Conservation (phyloP, 2,113 vertebrate genomes). For the Blennius ocellaris region DNA sequence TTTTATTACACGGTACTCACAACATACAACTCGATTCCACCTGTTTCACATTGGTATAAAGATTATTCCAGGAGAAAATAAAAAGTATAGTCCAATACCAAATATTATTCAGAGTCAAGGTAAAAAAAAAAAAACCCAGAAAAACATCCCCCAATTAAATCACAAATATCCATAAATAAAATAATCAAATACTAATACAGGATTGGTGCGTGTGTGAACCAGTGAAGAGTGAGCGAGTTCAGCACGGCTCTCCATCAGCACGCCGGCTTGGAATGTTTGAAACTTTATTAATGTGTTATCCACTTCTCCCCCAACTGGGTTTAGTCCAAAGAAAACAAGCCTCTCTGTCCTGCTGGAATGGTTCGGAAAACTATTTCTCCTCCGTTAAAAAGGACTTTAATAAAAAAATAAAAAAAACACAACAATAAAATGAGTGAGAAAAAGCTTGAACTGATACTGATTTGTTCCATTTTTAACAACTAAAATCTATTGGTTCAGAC, state of each 20-base stretch:
- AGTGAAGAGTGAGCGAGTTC: constrained; percentile 40
- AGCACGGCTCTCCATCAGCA: constrained; percentile 63
- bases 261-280: constrained; percentile 76
- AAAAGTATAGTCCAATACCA: constrained; percentile 30
- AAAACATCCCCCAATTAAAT: constrained; percentile 38
- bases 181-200: constrained; percentile 46
- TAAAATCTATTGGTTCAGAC: not conserved
- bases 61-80: constrained; percentile 26
- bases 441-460: not conserved
- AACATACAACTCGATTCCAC: constrained; percentile 23
- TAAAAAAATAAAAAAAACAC: not conserved
- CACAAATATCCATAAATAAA: constrained; percentile 72
- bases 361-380: constrained; percentile 61
- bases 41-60: constrained; percentile 21
- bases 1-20: constrained; percentile 69
- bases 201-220: constrained; percentile 54
- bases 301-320: constrained; percentile 3
- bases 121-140: constrained; percentile 29
- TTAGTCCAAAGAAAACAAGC: constrained; percentile 62
- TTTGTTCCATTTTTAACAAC: constrained; percentile 29
- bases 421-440: not conserved
- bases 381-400: not conserved
- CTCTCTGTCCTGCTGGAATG: constrained; percentile 52
- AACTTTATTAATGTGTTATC: constrained; percentile 47
- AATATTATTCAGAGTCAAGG: constrained; percentile 55